Evolutionary conservation across 2,113 vertebrate species (phyloP), one percentile per base, ranked within the genome.

Genomic region (Ciconia maguari): DNA sequence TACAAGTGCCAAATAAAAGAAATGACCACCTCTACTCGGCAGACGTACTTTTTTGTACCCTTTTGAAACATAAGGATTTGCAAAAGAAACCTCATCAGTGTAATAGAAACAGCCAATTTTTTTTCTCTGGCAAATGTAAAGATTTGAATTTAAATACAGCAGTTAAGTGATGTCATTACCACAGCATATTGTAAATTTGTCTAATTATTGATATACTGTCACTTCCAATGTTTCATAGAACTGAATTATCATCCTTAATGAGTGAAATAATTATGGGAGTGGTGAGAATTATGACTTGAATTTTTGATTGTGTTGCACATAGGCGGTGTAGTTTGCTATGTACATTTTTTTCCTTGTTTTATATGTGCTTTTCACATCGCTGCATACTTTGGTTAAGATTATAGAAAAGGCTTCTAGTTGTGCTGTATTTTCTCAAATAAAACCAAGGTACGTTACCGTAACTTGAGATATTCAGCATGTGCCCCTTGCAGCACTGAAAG

Each of bases 251-350:
- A 98, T 98, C 97, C 83, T 95, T 97, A 97, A 98, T 97, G 98
- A 97, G 97, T 98, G 98, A 97, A 98, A 96, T 98, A 97, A 98
- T 98, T 97, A 96, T 0, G 97, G 97, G 97, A 97, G 98, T 97
- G 97, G 98, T 98, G 94, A 98, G 97, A 98, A 98, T 98, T 96
- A 98, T 98, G 98, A 99, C 99, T 99, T 99, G 99, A 99, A 99
- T 97, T 98, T 98, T 96, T 95, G 97, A 98, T 98, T 98, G 98
- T 99, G 98, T 98, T 98, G 98, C 98, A 98, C 98, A 98, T 98
- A 99, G 98, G 97, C 96, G 95, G 97, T 98, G 98, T 98, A 97
- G 97, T 98, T 98, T 94, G 98, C 98, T 99, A 97, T 98, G 98
- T 99, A 97, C 98, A 98, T 98, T 98, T 96, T 94, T 97, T 97